These are phyloP conservation scores for Takifugu rubripes DNA, from an alignment of 2,797 vertebrate species.

Conservation along the genomic window DNA sequence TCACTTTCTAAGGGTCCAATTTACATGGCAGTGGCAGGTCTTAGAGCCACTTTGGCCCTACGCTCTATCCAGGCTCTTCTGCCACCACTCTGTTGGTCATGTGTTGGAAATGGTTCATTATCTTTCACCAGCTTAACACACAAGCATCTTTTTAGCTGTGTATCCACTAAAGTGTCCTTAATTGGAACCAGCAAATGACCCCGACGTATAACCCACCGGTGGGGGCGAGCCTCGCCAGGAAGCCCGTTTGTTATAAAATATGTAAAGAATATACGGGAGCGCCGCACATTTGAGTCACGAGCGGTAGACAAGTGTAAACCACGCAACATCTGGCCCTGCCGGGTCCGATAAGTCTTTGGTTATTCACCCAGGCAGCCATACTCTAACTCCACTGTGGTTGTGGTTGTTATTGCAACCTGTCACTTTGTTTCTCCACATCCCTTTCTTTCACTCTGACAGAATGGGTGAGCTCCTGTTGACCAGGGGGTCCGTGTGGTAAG, in stretches of 20 bases:
- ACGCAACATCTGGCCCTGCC: slow-evolving; percentile 51
- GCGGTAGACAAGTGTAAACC: slow-evolving; percentile 6
- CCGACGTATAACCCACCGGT: slow-evolving; percentile 7
- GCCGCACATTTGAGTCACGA: background rate
- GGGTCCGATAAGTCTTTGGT: slow-evolving; percentile 53
- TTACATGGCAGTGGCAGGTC: slow-evolving; percentile 65
- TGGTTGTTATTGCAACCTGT: slow-evolving; percentile 61
- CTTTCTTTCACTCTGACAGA: slow-evolving; percentile 56
- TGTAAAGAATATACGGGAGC: background rate
- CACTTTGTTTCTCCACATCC: slow-evolving; percentile 52
- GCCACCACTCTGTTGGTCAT: slow-evolving; percentile 36
- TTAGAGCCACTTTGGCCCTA: slow-evolving; percentile 54
- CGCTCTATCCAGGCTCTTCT: slow-evolving; percentile 39
- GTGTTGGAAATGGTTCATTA: slow-evolving; percentile 34
- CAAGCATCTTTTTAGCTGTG: slow-evolving; percentile 14
- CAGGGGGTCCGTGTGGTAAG: slow-evolving; percentile 46
- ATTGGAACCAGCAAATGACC: slow-evolving; percentile 6
- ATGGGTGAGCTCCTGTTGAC: slow-evolving; percentile 64
- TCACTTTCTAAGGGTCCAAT: slow-evolving; percentile 68
- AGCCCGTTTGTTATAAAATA: slow-evolving; percentile 2
- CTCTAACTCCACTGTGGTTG: slow-evolving; percentile 48
- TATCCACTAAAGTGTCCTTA: slow-evolving; percentile 1
- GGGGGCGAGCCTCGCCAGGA: background rate
- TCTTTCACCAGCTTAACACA: slow-evolving; percentile 13
- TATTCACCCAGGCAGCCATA: slow-evolving; percentile 47